These are phyloP conservation scores for Nesoenas mayeri DNA, from an alignment of 2,113 vertebrate genomes.

Conservation along the genomic window DNA sequence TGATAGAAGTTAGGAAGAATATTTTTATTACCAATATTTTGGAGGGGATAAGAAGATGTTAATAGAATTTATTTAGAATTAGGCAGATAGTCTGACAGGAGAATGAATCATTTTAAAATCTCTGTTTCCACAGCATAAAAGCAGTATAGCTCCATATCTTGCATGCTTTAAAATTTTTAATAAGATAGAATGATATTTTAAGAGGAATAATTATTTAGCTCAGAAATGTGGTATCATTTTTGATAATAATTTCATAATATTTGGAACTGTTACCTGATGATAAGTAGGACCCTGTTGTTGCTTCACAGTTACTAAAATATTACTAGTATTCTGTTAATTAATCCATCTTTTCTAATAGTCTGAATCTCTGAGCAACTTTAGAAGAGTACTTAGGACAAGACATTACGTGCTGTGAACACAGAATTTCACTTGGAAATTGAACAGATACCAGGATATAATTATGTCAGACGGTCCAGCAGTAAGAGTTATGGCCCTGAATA, in stretches of 20 bases:
- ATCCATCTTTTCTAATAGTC: background rate
- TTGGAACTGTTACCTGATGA: background rate
- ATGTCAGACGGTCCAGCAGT: background rate
- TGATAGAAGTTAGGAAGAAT: background rate
- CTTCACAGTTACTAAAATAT: background rate
- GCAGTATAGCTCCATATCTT: background rate
- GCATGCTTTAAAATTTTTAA: background rate
- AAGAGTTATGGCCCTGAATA: background rate
- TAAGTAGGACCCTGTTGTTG: background rate
- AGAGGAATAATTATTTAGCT: background rate
- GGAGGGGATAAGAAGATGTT: background rate
- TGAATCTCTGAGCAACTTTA: background rate
- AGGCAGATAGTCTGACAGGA: background rate
- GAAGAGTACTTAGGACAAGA: background rate
- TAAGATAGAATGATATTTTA: background rate
- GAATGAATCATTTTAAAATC: background rate
- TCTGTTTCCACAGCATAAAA: background rate
- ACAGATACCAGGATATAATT: background rate
- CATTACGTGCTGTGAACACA: background rate
- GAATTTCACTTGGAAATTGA: background rate
- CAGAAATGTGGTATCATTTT: background rate
- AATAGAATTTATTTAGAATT: background rate
- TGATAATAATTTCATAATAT: background rate
- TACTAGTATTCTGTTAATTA: background rate
- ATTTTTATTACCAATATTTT: background rate